phyloP scores from a whole-genome alignment of 2,797 vertebrate genomes.

The Echiichthys vipera region DNA sequence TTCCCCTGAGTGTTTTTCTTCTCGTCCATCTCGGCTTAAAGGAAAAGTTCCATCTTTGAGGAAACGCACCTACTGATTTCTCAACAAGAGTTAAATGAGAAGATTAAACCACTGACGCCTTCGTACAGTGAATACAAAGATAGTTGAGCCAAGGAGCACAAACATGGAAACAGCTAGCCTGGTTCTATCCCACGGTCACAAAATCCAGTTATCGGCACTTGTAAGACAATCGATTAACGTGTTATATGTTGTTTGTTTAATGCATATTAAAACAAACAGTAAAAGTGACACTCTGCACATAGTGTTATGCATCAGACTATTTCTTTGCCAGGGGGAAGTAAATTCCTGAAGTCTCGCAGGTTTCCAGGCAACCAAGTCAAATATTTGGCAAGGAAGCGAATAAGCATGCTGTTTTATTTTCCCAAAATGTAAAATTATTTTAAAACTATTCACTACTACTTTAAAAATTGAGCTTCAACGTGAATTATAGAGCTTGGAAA shows the following conservation, averaged over 20 bases:
- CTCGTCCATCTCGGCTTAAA: neutral
- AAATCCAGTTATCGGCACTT: neutral
- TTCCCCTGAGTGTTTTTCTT: neutral
- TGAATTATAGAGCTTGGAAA: neutral
- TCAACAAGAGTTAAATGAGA: neutral
- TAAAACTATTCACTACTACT: neutral
- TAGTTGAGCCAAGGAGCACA: neutral
- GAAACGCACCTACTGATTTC: neutral
- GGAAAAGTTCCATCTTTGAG: neutral
- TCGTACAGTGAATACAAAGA: neutral
- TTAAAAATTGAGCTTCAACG: neutral
- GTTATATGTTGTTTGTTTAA: neutral
- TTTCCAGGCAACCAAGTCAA: neutral
- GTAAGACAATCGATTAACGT: neutral
- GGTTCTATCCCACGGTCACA: neutral
- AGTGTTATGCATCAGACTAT: neutral
- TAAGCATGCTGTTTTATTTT: neutral
- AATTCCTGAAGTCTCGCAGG: neutral
- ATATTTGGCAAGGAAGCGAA: neutral
- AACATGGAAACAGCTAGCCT: neutral
- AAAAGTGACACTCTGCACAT: neutral
- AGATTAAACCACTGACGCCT: neutral
- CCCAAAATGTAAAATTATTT: neutral
- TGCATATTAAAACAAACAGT: neutral
- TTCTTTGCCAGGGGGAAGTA: neutral